phyloP scores from a whole-genome alignment of 1,140 invertebrate genomes.

The Bicyclus anynana region DNA sequence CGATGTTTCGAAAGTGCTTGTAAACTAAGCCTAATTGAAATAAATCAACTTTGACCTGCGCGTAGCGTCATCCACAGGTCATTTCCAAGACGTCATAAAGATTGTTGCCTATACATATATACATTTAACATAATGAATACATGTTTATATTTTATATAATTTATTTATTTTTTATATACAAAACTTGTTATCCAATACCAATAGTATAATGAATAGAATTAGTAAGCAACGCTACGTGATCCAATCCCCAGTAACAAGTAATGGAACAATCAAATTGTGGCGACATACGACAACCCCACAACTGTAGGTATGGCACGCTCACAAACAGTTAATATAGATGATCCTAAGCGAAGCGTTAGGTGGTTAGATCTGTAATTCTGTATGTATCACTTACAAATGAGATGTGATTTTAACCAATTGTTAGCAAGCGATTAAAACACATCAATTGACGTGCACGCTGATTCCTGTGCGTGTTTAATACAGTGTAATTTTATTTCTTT shows the following conservation, averaged over 20 bases:
- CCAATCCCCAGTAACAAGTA: slow-evolving; percentile 4
- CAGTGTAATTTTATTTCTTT: too few relatives aligned
- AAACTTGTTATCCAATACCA: not conserved
- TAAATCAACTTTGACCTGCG: too few relatives aligned
- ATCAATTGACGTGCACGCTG: not conserved
- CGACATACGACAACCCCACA: slow-evolving; percentile 8
- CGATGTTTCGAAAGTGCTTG: too few relatives aligned
- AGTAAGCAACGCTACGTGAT: slow-evolving; percentile 20
- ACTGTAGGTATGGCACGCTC: slow-evolving; percentile 66
- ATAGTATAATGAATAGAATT: not conserved
- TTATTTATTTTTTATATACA: not conserved
- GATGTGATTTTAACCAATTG: not conserved
- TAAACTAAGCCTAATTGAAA: too few relatives aligned
- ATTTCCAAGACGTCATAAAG: too few relatives aligned
- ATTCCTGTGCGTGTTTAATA: not conserved
- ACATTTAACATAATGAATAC: too few relatives aligned
- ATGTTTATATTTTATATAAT: too few relatives aligned
- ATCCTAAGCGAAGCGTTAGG: slow-evolving; percentile 19
- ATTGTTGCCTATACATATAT: too few relatives aligned
- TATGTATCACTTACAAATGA: not conserved
- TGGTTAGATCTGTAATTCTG: too few relatives aligned
- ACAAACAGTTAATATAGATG: slow-evolving; percentile 50
- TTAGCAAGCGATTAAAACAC: not conserved
- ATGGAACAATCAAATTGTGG: slow-evolving; percentile 4
- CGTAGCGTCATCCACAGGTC: too few relatives aligned